Evolutionary conservation across 2,797 vertebrate species (phyloP).

Genomic region (Apogon talboti): DNA sequence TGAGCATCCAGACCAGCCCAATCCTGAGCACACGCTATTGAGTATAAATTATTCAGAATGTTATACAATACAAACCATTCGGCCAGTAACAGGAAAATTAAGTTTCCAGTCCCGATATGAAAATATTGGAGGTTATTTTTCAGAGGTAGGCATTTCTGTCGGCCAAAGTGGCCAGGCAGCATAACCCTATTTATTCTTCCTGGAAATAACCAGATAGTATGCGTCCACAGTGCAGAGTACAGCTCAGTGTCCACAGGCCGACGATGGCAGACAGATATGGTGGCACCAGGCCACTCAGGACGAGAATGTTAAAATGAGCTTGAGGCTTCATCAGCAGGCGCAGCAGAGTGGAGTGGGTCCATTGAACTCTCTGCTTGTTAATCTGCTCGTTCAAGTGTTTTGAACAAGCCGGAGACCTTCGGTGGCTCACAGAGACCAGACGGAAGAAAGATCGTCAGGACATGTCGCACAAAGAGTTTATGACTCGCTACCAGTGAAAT

Average conservation of each 20-base stretch:
- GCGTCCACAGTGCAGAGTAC: constrained; percentile 12
- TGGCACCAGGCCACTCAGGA: constrained; percentile 30
- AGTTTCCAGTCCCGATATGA: constrained; percentile 2
- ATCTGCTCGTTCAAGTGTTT: constrained; percentile 25
- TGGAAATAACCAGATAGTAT: constrained; percentile 21
- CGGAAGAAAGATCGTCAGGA: background rate
- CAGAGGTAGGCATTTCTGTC: constrained; percentile 9
- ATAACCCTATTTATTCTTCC: constrained; percentile 5
- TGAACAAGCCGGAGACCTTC: constrained; percentile 5
- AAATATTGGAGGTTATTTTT: background rate
- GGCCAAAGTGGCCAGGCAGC: background rate
- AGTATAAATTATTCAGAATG: constrained; percentile 19
- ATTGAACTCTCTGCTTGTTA: constrained; percentile 37
- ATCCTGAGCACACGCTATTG: background rate
- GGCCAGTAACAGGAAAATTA: background rate
- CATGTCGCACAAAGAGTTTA: background rate
- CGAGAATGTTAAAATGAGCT: constrained; percentile 26
- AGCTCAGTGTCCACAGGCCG: constrained; percentile 31
- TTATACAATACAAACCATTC: background rate
- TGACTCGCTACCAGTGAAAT: background rate
- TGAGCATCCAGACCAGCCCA: background rate
- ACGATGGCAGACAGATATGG: constrained; percentile 29
- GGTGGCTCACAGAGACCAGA: constrained; percentile 2
- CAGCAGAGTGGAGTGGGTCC: background rate
- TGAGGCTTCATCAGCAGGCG: constrained; percentile 1